phyloP scores from a whole-genome alignment of 2,113 vertebrate species.

The Gobiocypris rarus region DNA sequence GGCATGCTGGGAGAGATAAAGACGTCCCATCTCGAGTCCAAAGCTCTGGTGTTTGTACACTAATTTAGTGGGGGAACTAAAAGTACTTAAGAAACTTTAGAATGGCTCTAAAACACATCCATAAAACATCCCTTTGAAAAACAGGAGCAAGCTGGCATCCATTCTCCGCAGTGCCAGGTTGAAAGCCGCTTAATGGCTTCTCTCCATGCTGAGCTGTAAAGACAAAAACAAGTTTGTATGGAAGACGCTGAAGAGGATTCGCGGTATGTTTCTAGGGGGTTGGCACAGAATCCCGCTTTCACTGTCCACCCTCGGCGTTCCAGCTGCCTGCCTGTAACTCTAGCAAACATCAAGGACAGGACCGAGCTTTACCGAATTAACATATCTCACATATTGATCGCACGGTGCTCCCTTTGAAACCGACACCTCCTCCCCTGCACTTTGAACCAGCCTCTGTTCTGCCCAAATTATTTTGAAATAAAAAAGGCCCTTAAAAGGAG shows the following conservation, averaged over 20 bases:
- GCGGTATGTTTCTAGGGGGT: constrained; percentile 33
- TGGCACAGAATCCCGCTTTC: constrained; percentile 53
- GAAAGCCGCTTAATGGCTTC: constrained; percentile 28
- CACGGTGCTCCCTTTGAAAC: constrained; percentile 82
- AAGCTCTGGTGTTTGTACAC: constrained; percentile 37
- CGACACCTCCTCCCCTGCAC: constrained; percentile 72
- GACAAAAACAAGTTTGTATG: constrained; percentile 33
- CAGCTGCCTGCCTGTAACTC: constrained; percentile 85
- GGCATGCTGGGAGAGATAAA: constrained; percentile 31
- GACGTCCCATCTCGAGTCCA: constrained; percentile 25
- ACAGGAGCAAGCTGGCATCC: constrained; percentile 34
- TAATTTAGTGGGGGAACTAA: constrained; percentile 17
- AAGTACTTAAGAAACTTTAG: constrained; percentile 30
- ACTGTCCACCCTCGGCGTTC: constrained; percentile 71
- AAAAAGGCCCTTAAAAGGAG: constrained; percentile 43
- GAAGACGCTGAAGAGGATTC: constrained; percentile 12
- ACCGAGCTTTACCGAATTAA: constrained; percentile 83
- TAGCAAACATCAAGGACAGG: constrained; percentile 85
- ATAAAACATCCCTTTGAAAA: constrained; percentile 41
- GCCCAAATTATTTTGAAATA: constrained; percentile 70
- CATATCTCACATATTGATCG: constrained; percentile 83
- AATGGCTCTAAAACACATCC: constrained; percentile 23
- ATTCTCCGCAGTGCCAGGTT: constrained; percentile 26
- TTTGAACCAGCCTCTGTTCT: constrained; percentile 72
- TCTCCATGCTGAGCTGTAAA: constrained; percentile 30